A percentile compares a stretch with the other conserved stretches of the same genome.
Conservation (phyloP, 1,140 invertebrate genomes). For the Leptinotarsa undecemlineata region DNA sequence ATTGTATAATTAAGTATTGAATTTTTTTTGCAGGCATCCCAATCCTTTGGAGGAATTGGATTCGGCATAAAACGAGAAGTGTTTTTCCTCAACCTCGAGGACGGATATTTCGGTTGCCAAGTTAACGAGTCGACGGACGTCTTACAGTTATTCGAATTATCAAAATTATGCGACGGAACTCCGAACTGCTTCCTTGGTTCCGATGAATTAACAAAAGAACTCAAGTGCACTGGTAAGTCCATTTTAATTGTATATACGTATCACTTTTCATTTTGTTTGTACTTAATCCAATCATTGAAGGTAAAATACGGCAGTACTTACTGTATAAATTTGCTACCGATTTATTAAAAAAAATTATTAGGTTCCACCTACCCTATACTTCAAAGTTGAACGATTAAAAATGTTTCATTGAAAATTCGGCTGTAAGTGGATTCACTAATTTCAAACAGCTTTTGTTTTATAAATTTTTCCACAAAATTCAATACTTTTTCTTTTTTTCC, state of each 20-base stretch:
- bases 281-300: too few species aligned
- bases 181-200: slow-evolving; percentile 89
- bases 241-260: neutral
- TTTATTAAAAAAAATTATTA: too few species aligned
- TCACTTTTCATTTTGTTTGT: neutral
- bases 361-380: too few species aligned
- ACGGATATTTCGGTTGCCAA: slow-evolving; percentile 96
- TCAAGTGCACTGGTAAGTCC: slow-evolving; percentile 89
- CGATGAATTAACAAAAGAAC: slow-evolving; percentile 84
- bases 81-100: slow-evolving; percentile 95
- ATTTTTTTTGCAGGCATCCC: slow-evolving; percentile 68
- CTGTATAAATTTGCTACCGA: too few species aligned
- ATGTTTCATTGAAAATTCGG: too few species aligned
- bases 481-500: too few species aligned
- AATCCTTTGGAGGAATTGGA: slow-evolving; percentile 73
- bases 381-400: too few species aligned
- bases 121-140: slow-evolving; percentile 94
- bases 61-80: slow-evolving; percentile 85
- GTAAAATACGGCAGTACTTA: too few species aligned
- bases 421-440: too few species aligned
- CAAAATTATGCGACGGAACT: slow-evolving; percentile 88
- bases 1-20: too few species aligned
- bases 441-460: too few species aligned
- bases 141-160: slow-evolving; percentile 91
- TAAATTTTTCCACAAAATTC: too few species aligned